Evolutionary conservation across 1,140 invertebrate species (phyloP).

Genomic region (Philopotamus ludificatus): DNA sequence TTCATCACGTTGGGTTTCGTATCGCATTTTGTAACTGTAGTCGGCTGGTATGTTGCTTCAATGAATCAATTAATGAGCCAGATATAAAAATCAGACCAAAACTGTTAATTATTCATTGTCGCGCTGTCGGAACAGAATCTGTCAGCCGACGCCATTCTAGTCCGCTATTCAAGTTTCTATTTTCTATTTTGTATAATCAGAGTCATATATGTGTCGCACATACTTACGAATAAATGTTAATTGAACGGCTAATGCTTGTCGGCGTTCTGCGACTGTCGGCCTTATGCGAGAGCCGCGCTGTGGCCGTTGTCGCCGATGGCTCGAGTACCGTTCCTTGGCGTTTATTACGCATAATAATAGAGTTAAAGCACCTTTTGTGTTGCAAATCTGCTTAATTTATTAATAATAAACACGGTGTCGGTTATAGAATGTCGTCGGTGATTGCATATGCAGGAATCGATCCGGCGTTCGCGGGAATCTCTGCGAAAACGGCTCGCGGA

Average conservation of each 20-base stretch:
- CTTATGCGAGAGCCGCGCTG: neutral
- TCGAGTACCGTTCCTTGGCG: neutral
- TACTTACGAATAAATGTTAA: neutral
- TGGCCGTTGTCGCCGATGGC: no score
- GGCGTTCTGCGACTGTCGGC: neutral
- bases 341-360: slow-evolving; percentile 22
- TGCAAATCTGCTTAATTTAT: neutral
- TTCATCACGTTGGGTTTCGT: no score
- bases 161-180: neutral
- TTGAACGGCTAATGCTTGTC: neutral
- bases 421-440: neutral
- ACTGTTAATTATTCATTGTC: no score
- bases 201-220: neutral
- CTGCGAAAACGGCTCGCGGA: neutral
- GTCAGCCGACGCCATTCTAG: no score
- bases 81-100: no score
- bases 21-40: no score
- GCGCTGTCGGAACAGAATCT: no score
- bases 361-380: slow-evolving; percentile 17
- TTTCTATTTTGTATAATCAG: neutral
- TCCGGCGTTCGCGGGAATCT: neutral
- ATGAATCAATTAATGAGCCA: no score
- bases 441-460: neutral
- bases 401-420: neutral
- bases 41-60: no score